Percentiles rank a stretch among this genome's conserved stretches.
Conservation (phyloP, 2,888 invertebrate genomes). For the Tetheella fluctuosa region DNA sequence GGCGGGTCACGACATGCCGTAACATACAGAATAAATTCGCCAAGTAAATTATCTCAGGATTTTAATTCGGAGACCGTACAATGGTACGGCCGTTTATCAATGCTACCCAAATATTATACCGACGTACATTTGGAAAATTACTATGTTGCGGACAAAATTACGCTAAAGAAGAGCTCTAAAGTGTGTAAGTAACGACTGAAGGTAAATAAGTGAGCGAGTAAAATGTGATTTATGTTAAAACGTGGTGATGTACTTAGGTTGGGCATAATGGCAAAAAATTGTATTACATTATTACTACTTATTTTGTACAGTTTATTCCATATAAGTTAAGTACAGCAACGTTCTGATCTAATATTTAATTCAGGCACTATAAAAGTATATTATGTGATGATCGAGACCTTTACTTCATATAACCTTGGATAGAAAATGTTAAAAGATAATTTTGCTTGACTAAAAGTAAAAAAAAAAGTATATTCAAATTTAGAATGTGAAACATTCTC, state of each 20-base stretch:
- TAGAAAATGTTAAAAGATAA: background rate
- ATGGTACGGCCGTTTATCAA: constrained; percentile 52
- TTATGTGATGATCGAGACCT: background rate
- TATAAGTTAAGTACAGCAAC: background rate
- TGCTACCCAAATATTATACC: constrained; percentile 51
- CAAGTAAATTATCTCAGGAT: constrained; percentile 63
- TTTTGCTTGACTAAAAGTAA: background rate
- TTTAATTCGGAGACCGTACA: constrained; percentile 58
- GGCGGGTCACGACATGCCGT: constrained; percentile 42
- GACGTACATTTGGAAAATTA: constrained; percentile 49
- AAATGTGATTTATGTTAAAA: constrained; percentile 1
- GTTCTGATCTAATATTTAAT: background rate
- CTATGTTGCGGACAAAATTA: constrained; percentile 41
- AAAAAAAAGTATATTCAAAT: background rate
- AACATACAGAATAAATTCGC: constrained; percentile 58
- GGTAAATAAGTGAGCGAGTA: constrained; percentile 15
- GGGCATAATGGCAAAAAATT: background rate
- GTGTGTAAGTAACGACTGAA: constrained; percentile 29
- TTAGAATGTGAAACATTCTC: background rate
- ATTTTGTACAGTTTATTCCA: background rate
- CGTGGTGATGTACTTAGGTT: background rate
- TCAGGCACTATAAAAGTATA: background rate
- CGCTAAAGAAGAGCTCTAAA: constrained; percentile 33
- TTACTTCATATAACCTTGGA: background rate
- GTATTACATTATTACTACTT: background rate